A percentile compares a stretch with the other conserved stretches of the same genome.
Conservation (phyloP, 2,888 invertebrate species). For the Priocnemis perturbator region DNA sequence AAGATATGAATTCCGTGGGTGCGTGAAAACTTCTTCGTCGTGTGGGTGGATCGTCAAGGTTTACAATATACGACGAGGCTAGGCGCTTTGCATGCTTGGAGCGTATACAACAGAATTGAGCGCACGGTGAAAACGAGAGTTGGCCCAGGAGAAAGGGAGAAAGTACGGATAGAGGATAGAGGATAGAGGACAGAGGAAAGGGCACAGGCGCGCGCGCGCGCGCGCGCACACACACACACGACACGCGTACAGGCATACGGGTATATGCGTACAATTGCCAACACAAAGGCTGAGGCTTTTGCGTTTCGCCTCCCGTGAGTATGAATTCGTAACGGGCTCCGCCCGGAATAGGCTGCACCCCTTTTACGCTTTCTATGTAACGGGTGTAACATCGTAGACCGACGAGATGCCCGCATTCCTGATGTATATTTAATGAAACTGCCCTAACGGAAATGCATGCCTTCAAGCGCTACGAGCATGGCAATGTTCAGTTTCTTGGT, state of each 20-base stretch:
- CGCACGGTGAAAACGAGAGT: neutral
- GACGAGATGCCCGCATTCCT: constrained; percentile 11
- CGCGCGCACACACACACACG: neutral
- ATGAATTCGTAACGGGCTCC: constrained; percentile 52
- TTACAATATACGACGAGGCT: constrained; percentile 12
- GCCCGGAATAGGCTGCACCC: constrained; percentile 25
- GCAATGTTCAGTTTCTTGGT: neutral
- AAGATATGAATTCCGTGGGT: no score
- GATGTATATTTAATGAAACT: constrained; percentile 5
- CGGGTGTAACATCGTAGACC: constrained; percentile 6
- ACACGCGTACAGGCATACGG: no score
- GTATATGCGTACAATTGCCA: constrained; percentile 1
- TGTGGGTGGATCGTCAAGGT: neutral
- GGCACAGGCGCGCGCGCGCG: neutral
- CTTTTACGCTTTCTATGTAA: neutral
- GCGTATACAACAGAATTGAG: neutral
- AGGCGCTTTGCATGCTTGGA: no score
- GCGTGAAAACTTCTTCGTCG: neutral
- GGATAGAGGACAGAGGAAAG: no score
- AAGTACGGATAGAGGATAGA: no score
- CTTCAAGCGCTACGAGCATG: no score
- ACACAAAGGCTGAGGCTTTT: constrained; percentile 14
- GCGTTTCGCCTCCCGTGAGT: constrained; percentile 35
- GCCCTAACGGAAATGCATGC: no score
- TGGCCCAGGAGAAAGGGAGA: no score